Conservation (phyloP, 1,140 invertebrate species). For the Drosophila busckii region DNA sequence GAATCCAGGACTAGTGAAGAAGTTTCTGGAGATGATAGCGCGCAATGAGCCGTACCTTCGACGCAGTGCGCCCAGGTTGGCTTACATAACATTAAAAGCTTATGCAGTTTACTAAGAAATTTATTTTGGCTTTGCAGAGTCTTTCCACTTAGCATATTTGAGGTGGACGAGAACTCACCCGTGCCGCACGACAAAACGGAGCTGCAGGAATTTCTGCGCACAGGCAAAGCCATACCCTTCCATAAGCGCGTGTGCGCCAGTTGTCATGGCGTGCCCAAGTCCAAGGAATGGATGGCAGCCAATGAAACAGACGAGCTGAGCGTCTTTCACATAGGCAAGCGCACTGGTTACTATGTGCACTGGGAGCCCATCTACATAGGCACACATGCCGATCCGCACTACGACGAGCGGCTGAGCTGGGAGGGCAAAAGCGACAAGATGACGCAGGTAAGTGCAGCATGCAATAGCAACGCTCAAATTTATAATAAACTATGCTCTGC, state of each 20-base stretch:
- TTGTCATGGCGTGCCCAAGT: constrained; percentile 92
- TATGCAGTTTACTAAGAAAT: background rate
- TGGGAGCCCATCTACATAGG: constrained; percentile 96
- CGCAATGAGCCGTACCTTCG: constrained; percentile 83
- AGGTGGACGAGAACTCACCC: constrained; percentile 66
- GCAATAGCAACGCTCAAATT: background rate
- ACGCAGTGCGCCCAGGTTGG: constrained; percentile 71
- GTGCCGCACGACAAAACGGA: constrained; percentile 88
- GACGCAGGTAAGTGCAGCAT: constrained; percentile 86
- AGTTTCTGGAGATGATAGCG: constrained; percentile 90
- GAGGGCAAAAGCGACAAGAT: constrained; percentile 95
- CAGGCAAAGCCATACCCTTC: constrained; percentile 91
- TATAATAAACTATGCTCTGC: constrained; percentile 48
- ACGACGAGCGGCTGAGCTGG: constrained; percentile 93
- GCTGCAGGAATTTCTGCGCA: constrained; percentile 86
- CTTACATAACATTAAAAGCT: background rate
- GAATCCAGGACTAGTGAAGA: constrained; percentile 86
- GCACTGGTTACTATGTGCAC: constrained; percentile 87
- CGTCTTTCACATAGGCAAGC: constrained; percentile 91
- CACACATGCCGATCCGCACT: constrained; percentile 91
- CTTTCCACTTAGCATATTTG: constrained; percentile 75
- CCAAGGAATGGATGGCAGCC: constrained; percentile 89
- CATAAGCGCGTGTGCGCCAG: constrained; percentile 93
- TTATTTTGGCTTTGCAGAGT: constrained; percentile 40
- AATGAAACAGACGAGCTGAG: constrained; percentile 85